phyloP scores from a whole-genome alignment of 2,113 vertebrate genomes.

The Ictidomys tridecemlineatus region DNA sequence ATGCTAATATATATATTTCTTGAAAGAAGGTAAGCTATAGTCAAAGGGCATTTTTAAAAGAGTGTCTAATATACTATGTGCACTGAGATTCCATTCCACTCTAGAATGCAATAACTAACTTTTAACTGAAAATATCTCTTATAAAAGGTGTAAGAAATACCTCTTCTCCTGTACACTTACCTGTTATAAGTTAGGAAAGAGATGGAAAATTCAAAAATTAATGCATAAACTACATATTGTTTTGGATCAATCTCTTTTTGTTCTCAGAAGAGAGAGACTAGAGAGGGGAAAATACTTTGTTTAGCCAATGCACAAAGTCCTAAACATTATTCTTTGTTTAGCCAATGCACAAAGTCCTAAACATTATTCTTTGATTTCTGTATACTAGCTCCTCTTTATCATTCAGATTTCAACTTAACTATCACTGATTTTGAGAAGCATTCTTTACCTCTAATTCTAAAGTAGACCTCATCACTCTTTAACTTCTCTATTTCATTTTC shows the following conservation, averaged over 20 bases:
- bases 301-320: neutral
- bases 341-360: neutral
- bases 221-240: neutral
- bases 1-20: neutral
- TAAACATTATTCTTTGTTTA: neutral
- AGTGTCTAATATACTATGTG: neutral
- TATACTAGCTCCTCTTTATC: neutral
- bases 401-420: slow-evolving; percentile 16
- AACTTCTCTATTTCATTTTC: neutral
- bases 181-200: neutral
- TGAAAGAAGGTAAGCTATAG: slow-evolving; percentile 28
- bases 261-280: slow-evolving; percentile 24
- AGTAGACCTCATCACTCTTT: neutral
- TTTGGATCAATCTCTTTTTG: neutral
- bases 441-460: neutral
- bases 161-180: neutral
- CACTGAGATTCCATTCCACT: neutral
- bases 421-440: neutral
- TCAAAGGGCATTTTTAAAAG: neutral
- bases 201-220: slow-evolving; percentile 27
- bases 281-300: neutral
- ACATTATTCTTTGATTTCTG: neutral
- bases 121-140: neutral
- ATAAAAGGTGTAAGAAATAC: neutral
- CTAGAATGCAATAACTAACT: neutral